Base-by-base conservation (phyloP, 1,140 invertebrate genomes). In the Musca domestica region DNA sequence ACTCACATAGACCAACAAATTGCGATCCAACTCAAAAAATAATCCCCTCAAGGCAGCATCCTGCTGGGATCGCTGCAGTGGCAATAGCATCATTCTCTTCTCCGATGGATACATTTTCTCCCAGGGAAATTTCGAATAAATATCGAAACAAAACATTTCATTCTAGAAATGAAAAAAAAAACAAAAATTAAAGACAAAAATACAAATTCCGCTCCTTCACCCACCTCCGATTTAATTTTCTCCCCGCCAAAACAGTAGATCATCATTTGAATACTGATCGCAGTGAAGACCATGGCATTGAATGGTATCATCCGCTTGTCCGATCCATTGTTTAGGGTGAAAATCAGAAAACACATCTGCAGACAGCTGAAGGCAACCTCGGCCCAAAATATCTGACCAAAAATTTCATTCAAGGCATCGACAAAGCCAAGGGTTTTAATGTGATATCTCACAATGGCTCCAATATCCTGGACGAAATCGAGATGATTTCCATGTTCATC, bases 1-100 rank as follows among this genome's bases (percentile, higher is more conserved):
- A 12, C 56, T 68, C 41, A 68, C 67, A 58, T 63, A 68, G 17
- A 64, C 67, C 48, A 64, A 51, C 12, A 64, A 25, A 52, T 22
- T 64, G 19, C 47, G 67, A 64, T 68, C 49, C n/a, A 58, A 46
- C 17, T 58, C 61, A 58, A 68, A 68, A 30, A 68, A 68, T 14
- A 63, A 52, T 4, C 67, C 67, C 22, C 17, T 68, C 14, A 68
- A 41, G 3, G 34, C 56, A 1, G 49, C 47, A 30, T 22, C 46
- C 10, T 22, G 46, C 30, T 68, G 67, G 1, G 67, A 51, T 15
- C 58, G 56, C 15, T 63, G 49, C 47, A 68, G 41, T 2, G 67
- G 67, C 1, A 20, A 63, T 7, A 68, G 25, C 47, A 49, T 51
- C 9, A 68, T 12, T 46, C 30, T 58, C 14, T 34, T 51, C 6